Conservation (phyloP, 1,140 invertebrate species). For the Maconellicoccus hirsutus region DNA sequence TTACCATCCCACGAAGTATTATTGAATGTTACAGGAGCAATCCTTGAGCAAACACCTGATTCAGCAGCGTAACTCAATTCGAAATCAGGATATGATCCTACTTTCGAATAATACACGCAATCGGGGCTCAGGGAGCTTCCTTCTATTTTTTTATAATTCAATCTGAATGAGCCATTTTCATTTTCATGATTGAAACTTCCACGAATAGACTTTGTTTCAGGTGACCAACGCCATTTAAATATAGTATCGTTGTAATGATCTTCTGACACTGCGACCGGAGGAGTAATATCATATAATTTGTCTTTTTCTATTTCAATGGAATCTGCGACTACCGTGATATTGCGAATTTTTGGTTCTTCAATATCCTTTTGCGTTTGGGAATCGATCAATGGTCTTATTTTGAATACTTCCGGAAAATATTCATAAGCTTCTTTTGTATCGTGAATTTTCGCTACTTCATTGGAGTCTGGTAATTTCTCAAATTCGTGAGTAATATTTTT, state of each 20-base stretch:
- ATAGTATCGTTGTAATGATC: background rate
- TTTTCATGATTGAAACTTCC: background rate
- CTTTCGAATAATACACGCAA: conserved; percentile 4
- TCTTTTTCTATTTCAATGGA: background rate
- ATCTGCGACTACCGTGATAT: background rate
- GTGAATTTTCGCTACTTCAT: background rate
- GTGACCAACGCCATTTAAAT: background rate
- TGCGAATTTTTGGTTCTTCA: background rate
- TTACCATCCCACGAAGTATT: background rate
- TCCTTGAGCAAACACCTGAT: background rate
- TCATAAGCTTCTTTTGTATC: background rate
- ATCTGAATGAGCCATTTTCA: background rate
- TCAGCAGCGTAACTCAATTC: background rate
- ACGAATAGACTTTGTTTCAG: background rate
- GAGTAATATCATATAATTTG: background rate
- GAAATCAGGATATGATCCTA: background rate
- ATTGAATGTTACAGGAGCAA: background rate
- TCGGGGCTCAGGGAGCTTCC: background rate
- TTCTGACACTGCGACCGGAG: background rate
- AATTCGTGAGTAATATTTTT: no score
- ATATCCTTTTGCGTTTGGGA: background rate
- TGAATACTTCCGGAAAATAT: background rate
- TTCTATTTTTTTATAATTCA: background rate
- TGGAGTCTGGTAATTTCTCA: background rate
- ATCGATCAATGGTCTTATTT: background rate